Conservation (phyloP, 2,797 vertebrate species). For the Vespertilio murinus region DNA sequence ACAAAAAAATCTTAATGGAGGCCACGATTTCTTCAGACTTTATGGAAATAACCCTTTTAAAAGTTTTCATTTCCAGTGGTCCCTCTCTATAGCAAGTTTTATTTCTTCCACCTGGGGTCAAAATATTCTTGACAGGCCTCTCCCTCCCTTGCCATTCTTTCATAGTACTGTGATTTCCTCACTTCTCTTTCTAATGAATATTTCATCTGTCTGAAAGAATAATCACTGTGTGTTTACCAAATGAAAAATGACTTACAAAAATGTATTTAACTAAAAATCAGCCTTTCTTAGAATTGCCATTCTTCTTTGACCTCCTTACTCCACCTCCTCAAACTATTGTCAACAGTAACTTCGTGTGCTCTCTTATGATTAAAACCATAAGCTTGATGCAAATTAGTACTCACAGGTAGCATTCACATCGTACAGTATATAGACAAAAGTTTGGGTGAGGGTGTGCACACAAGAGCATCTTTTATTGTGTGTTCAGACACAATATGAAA, state of each 20-base stretch:
- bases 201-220: slow-evolving; percentile 75
- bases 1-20: slow-evolving; percentile 77
- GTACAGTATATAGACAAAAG: background rate
- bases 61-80: slow-evolving; percentile 70
- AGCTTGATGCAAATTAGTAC: slow-evolving; percentile 33
- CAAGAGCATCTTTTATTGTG: background rate
- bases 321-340: slow-evolving; percentile 52
- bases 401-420: background rate
- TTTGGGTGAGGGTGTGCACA: background rate
- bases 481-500: slow-evolving; percentile 3
- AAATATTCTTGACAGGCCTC: slow-evolving; percentile 71
- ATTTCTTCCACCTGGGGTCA: slow-evolving; percentile 71
- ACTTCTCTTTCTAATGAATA: slow-evolving; percentile 67
- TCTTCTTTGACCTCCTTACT: slow-evolving; percentile 57
- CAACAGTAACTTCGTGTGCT: slow-evolving; percentile 30
- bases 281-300: slow-evolving; percentile 62
- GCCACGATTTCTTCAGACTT: slow-evolving; percentile 76
- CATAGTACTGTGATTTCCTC: slow-evolving; percentile 72
- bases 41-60: slow-evolving; percentile 79
- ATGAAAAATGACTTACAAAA: slow-evolving; percentile 76
- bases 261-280: slow-evolving; percentile 69
- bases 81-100: slow-evolving; percentile 68
- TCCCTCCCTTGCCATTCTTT: slow-evolving; percentile 69
- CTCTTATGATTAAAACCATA: slow-evolving; percentile 50
- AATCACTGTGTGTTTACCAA: slow-evolving; percentile 76